These are phyloP conservation scores for Pantelozetes paolii DNA, from an alignment of 2,888 invertebrate genomes.

Conservation along the genomic window DNA sequence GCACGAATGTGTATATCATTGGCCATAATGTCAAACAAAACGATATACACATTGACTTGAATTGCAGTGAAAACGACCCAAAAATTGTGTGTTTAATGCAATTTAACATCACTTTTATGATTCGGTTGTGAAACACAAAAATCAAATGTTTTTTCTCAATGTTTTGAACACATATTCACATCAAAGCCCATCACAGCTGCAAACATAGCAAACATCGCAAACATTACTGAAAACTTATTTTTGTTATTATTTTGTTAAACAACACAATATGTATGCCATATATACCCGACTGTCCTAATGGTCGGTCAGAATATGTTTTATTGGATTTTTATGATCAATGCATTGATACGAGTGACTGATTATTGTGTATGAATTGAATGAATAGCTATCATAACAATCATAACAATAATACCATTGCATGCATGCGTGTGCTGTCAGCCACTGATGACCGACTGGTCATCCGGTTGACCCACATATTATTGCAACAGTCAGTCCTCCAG, in stretches of 20 bases:
- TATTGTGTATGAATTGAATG: constrained; percentile 9
- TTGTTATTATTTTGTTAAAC: constrained; percentile 19
- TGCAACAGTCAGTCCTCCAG: constrained; percentile 15
- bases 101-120: background rate
- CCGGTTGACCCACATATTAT: constrained; percentile 33
- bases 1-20: background rate
- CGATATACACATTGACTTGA: background rate
- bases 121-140: background rate
- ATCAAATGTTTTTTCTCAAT: background rate
- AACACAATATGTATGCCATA: constrained; percentile 5
- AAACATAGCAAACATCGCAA: background rate
- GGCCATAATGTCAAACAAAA: background rate
- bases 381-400: background rate
- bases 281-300: constrained; percentile 14
- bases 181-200: too few species aligned
- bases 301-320: constrained; percentile 20
- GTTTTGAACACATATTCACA: background rate
- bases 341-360: constrained; percentile 31
- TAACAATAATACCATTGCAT: constrained; percentile 3
- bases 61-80: constrained; percentile 3
- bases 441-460: constrained; percentile 14
- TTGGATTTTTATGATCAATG: constrained; percentile 28
- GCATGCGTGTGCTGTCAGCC: background rate
- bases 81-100: background rate
- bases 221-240: background rate